Conservation (phyloP, 2,797 vertebrate species). For the Sphenopsis melanotis region DNA sequence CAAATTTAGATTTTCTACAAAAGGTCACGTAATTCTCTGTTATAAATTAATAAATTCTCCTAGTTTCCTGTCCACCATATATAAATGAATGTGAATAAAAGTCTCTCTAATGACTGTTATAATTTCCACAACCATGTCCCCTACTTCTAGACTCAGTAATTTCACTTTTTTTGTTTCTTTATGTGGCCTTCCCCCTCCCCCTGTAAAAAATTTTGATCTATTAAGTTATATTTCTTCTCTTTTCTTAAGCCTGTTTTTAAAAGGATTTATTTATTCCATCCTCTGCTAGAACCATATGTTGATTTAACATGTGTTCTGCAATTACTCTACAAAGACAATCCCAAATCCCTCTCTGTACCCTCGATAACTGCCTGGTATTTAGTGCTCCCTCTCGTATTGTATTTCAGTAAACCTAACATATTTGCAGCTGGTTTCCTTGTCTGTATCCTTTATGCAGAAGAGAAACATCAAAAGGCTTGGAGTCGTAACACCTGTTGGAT, state of each 20-base stretch:
- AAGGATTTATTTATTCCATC: not conserved
- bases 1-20: not conserved
- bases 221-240: not conserved
- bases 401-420: slow-evolving; percentile 3
- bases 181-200: not conserved
- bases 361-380: slow-evolving; percentile 8
- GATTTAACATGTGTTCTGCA: not conserved
- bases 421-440: slow-evolving; percentile 19
- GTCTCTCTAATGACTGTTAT: not conserved
- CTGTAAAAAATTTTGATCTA: not conserved
- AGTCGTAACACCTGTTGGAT: not conserved
- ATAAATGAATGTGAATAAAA: not conserved
- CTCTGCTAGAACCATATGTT: not conserved
- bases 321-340: not conserved
- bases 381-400: not conserved
- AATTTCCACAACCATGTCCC: not conserved
- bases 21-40: not conserved
- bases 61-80: not conserved
- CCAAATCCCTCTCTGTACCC: not conserved
- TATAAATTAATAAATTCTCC: not conserved
- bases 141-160: not conserved
- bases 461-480: slow-evolving; percentile 10
- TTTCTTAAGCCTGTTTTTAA: not conserved
- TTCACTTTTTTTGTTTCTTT: not conserved
- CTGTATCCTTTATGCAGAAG: not conserved